Evolutionary conservation across 2,888 invertebrate genomes (phyloP).

Genomic region (Heteropelma amictum): DNA sequence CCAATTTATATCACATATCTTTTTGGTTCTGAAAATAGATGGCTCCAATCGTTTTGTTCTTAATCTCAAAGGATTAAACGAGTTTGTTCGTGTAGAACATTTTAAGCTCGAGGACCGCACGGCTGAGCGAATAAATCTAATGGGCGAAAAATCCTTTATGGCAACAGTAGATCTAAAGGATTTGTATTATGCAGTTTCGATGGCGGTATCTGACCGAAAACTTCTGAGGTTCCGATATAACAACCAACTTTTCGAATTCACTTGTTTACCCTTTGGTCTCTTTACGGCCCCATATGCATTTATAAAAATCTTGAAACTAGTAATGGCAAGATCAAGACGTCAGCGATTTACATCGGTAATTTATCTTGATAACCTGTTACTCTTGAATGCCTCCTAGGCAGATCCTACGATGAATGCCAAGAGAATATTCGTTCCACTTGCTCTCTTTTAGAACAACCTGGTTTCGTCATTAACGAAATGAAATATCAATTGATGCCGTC

Average conservation of each 20-base stretch:
- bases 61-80: slow-evolving; percentile 33
- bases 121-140: slow-evolving; percentile 11
- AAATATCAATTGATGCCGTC: slow-evolving; percentile 7
- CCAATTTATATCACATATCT: slow-evolving; percentile 35
- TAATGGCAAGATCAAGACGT: slow-evolving; percentile 23
- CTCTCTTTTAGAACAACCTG: background rate
- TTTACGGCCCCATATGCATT: slow-evolving; percentile 61
- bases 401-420: background rate
- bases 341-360: slow-evolving; percentile 21
- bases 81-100: slow-evolving; percentile 30
- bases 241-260: slow-evolving; percentile 57
- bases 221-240: slow-evolving; percentile 58
- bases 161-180: slow-evolving; percentile 37
- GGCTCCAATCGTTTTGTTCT: background rate
- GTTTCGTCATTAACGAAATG: slow-evolving; percentile 7
- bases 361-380: slow-evolving; percentile 40
- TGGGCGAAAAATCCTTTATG: slow-evolving; percentile 36
- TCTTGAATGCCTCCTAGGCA: no score
- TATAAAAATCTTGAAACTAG: slow-evolving; percentile 59
- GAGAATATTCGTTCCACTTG: background rate
- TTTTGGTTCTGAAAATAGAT: slow-evolving; percentile 33
- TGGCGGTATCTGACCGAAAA: slow-evolving; percentile 55
- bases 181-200: slow-evolving; percentile 47
- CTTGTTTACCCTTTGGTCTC: slow-evolving; percentile 61
- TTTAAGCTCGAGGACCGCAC: slow-evolving; percentile 52